A percentile compares a stretch with the other conserved stretches of the same genome.
Evolutionary conservation across 2,888 invertebrate genomes (phyloP).

Genomic region (Conomelus anceps): DNA sequence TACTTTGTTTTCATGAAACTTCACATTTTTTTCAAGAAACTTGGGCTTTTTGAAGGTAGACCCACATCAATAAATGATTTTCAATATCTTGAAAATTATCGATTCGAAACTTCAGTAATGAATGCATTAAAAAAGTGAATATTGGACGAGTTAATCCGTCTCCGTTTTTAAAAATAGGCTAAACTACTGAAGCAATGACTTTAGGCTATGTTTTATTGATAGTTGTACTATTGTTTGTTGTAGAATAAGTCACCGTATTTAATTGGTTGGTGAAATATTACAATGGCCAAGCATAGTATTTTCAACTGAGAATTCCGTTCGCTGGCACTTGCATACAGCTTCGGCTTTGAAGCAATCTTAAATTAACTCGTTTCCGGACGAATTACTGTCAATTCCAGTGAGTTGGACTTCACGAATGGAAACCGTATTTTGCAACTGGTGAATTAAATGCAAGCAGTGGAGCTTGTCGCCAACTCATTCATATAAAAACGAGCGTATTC

Average conservation of each 20-base stretch:
- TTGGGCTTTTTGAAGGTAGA: no score
- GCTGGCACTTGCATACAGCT: background rate
- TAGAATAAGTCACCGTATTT: background rate
- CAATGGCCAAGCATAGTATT: background rate
- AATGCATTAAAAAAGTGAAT: no score
- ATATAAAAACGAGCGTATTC: background rate
- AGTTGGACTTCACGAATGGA: background rate
- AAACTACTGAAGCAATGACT: no score
- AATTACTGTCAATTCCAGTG: background rate
- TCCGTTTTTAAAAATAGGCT: no score
- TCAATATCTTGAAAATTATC: no score
- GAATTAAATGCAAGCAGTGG: background rate
- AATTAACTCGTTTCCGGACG: background rate
- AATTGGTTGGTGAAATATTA: background rate
- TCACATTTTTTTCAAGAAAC: no score
- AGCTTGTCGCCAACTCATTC: background rate
- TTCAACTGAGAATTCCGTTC: background rate
- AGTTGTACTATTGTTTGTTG: background rate
- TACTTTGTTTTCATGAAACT: no score
- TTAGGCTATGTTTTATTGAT: background rate
- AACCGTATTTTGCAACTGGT: background rate
- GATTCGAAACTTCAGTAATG: no score
- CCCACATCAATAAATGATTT: no score
- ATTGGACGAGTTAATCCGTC: no score
- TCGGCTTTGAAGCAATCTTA: background rate